phyloP scores from a whole-genome alignment of 2,113 vertebrate species.

The Mormyrus iriodes region DNA sequence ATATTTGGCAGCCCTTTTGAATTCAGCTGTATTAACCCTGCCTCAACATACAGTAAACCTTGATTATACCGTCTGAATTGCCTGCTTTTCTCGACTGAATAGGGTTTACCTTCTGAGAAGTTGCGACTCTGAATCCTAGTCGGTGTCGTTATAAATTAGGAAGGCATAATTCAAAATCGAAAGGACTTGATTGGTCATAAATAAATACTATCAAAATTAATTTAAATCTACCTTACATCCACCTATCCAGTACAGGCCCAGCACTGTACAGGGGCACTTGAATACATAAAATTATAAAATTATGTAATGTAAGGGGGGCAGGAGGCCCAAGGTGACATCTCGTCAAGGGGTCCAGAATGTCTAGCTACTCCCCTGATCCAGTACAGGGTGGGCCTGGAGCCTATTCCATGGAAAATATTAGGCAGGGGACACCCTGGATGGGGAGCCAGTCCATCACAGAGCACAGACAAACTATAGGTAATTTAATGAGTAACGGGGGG shows the following conservation, averaged over 20 bases:
- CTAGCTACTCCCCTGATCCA: background rate
- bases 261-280: too few species aligned
- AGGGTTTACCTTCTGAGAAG: background rate
- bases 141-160: background rate
- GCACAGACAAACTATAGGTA: background rate
- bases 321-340: background rate
- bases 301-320: background rate
- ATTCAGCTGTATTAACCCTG: background rate
- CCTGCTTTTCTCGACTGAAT: background rate
- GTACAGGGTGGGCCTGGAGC: background rate
- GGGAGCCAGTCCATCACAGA: background rate
- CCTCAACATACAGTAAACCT: background rate
- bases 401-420: background rate
- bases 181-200: background rate
- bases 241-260: background rate
- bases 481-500: background rate
- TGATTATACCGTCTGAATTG: background rate
- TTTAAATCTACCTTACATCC: background rate
- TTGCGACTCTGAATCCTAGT: background rate
- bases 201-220: background rate
- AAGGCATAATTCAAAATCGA: background rate
- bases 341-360: background rate
- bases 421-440: background rate
- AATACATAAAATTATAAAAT: background rate
- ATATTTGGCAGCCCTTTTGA: background rate